Evolutionary conservation across 2,888 invertebrate species (phyloP).

Genomic region (Latrodectus elegans): DNA sequence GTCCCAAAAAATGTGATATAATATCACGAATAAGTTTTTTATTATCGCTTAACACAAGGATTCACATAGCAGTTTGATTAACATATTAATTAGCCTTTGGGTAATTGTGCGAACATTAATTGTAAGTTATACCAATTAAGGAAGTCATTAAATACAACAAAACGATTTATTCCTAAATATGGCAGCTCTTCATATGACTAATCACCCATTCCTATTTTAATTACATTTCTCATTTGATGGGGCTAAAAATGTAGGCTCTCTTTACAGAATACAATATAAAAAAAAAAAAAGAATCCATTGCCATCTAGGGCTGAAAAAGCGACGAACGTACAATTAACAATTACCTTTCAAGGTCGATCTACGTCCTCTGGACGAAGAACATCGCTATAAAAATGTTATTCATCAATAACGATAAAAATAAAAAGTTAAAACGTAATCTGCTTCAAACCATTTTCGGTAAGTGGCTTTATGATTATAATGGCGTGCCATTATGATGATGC

Average conservation of each 20-base stretch:
- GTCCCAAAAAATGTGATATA: too few species aligned
- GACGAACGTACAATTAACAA: conserved; percentile 43
- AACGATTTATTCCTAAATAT: not conserved
- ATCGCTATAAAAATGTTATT: conserved; percentile 23
- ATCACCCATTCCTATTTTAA: conserved; percentile 34
- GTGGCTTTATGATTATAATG: conserved; percentile 65
- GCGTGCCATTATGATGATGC: conserved; percentile 65
- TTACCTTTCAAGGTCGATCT: conserved; percentile 52
- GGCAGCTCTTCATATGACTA: conserved; percentile 1
- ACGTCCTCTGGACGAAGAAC: conserved; percentile 47
- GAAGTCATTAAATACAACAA: not conserved
- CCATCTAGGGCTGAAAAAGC: not conserved
- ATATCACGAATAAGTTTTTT: too few species aligned
- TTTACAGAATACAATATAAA: not conserved
- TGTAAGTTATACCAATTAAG: not conserved
- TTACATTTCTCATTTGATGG: conserved; percentile 9
- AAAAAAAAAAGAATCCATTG: not conserved
- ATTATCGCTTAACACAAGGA: too few species aligned
- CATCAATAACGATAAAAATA: conserved; percentile 28
- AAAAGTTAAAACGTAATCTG: conserved; percentile 26
- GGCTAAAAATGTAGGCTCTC: not conserved
- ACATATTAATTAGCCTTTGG: not conserved
- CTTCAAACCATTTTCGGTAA: conserved; percentile 64
- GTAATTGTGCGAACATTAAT: not conserved
- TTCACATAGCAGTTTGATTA: not conserved